Conservation (phyloP, 1,140 invertebrate species). For the Prorops nasuta region DNA sequence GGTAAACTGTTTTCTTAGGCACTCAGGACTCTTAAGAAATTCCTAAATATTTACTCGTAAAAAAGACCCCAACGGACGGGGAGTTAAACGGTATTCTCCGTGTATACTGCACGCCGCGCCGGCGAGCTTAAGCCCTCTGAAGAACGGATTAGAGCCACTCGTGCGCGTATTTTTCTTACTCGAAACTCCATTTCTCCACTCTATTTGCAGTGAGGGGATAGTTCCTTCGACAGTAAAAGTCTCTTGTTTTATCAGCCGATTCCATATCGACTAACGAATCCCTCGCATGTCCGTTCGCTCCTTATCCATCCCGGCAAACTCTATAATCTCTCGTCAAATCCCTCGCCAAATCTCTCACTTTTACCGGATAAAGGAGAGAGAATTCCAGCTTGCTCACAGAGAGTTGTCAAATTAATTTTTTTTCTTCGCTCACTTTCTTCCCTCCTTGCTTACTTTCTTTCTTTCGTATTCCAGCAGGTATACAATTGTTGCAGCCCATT, state of each 20-base stretch:
- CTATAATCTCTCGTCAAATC: too few species aligned
- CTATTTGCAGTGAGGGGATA: neutral
- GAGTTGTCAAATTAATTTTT: too few species aligned
- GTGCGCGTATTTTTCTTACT: conserved; percentile 17
- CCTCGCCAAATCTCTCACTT: too few species aligned
- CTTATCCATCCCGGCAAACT: too few species aligned
- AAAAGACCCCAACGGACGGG: conserved; percentile 33
- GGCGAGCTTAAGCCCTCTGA: conserved; percentile 35
- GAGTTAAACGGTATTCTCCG: conserved; percentile 34
- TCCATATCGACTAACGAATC: too few species aligned
- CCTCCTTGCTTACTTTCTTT: conserved; percentile 1
- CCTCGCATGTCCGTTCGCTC: too few species aligned
- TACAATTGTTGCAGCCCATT: too few species aligned
- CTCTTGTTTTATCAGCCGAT: too few species aligned
- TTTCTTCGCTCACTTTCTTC: neutral
- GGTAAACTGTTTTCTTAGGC: conserved; percentile 52
- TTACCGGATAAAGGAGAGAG: too few species aligned
- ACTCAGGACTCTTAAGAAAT: conserved; percentile 46
- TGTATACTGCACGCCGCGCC: conserved; percentile 21
- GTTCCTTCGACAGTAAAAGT: too few species aligned
- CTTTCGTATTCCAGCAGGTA: too few species aligned
- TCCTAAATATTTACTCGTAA: conserved; percentile 52
- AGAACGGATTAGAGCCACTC: conserved; percentile 45
- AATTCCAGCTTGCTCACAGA: too few species aligned
- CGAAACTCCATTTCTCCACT: neutral